These are phyloP conservation scores for Unio pictorum DNA, from an alignment of 2,888 invertebrate species.

Conservation along the genomic window DNA sequence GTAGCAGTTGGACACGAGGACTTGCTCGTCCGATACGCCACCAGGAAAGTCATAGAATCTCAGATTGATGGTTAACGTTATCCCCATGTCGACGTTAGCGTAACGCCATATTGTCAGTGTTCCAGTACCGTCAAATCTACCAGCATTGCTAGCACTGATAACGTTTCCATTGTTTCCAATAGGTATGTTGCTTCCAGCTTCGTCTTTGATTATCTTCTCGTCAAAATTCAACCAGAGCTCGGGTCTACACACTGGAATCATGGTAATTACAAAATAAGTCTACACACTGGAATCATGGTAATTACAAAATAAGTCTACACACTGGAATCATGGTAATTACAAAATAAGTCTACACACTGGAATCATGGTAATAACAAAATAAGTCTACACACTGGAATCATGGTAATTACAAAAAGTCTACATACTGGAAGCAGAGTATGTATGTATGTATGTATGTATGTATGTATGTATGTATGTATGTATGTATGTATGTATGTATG, in stretches of 20 bases:
- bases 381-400: neutral
- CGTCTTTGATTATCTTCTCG: conserved; percentile 31
- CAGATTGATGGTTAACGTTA: conserved; percentile 31
- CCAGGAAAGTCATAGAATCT: conserved; percentile 42
- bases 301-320: neutral
- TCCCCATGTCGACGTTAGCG: conserved; percentile 36
- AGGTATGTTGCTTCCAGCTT: conserved; percentile 35
- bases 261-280: neutral
- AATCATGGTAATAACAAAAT: neutral
- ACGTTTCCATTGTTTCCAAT: conserved; percentile 44
- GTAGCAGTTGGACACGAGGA: conserved; percentile 38
- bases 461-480: too few species aligned
- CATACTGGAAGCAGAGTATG: neutral
- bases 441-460: too few species aligned
- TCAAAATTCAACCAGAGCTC: conserved; percentile 40
- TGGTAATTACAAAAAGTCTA: neutral
- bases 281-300: neutral
- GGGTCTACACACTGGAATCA: conserved; percentile 34
- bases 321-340: neutral
- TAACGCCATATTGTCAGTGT: conserved; percentile 42
- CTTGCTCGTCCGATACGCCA: conserved; percentile 36
- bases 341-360: neutral
- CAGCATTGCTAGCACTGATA: conserved; percentile 39
- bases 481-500: too few species aligned
- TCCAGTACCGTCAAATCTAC: conserved; percentile 42